Conservation (phyloP, 1,140 invertebrate genomes). For the Ooceraea biroi region DNA sequence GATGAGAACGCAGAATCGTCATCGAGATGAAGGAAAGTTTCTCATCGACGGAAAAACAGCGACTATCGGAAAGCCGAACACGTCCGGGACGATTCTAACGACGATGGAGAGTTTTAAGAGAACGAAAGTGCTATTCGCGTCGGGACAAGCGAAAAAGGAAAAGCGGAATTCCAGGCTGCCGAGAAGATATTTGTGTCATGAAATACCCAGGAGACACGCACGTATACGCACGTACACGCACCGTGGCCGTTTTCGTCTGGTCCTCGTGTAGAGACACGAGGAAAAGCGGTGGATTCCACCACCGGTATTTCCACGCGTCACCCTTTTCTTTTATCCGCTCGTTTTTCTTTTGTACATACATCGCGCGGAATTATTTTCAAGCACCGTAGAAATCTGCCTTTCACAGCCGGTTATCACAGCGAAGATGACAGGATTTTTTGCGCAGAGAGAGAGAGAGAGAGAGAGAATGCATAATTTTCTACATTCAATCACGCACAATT, state of each 20-base stretch:
- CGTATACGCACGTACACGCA: constrained; percentile 4
- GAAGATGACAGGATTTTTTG: background rate
- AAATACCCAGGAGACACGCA: constrained; percentile 73
- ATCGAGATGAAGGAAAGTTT: background rate
- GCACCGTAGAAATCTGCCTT: constrained; percentile 25
- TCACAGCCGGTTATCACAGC: background rate
- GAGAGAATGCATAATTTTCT: background rate
- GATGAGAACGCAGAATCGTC: background rate
- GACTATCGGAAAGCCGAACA: constrained; percentile 16
- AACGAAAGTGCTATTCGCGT: constrained; percentile 65
- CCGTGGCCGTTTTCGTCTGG: constrained; percentile 71
- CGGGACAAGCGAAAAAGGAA: constrained; percentile 74
- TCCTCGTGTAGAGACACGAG: constrained; percentile 59
- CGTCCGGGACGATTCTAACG: constrained; percentile 45
- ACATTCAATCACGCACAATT: background rate
- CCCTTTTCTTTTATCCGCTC: background rate
- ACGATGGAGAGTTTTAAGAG: constrained; percentile 60
- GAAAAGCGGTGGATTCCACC: constrained; percentile 65
- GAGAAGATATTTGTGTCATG: constrained; percentile 81
- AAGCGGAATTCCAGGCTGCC: constrained; percentile 76
- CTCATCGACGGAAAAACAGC: background rate
- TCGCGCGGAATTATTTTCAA: constrained; percentile 19
- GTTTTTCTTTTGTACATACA: background rate
- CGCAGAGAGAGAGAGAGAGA: background rate
- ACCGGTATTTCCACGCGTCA: constrained; percentile 58